Evolutionary conservation across 2,797 vertebrate genomes (phyloP), one percentile per base, ranked within the genome.

Genomic region (Platyrinchus mystaceus): DNA sequence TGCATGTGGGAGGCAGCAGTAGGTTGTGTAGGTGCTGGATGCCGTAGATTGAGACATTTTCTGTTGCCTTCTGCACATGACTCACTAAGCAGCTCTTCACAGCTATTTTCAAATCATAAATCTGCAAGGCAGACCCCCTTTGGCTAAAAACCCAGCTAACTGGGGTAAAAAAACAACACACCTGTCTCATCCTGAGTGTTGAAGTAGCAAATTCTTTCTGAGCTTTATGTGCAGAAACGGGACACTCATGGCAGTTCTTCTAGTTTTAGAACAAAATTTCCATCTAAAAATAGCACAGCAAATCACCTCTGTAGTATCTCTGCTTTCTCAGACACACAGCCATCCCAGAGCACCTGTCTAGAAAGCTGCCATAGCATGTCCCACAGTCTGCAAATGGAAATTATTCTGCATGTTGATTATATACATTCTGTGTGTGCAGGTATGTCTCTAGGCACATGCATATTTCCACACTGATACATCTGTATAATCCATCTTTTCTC

Each of bases 401-500:
- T 60, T 58, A 86, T 50, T 64, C 53, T 87, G 58, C n/a, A 43
- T 34, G 27, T 47, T 50, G 34, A 75, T 80, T 20, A 34, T 5
- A 47, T 14, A 41, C n/a, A 52, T 58, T 43, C 62, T 50, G 15
- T 16, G 43, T 56, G 26, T 36, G 12, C n/a, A 23, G n/a, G 41
- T 28, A 37, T 53, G n/a, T n/a, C 36, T 47, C 26, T 8, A 79
- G 70, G 78, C 70, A 89, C 84, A 53, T 30, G 47, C 2, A 4
- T 11, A 63, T 62, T 87, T 92, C 90, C 76, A 71, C 20, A 18
- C 66, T 37, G n/a, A n/a, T 79, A 76, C 59, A 76, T 43, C 83
- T 64, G 67, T 76, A 88, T 76, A 93, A 88, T 76, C 90, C 46
- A 59, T 41, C 49, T 86, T 92, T 91, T 87, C 86, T 49, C 67